These are phyloP conservation scores for Psittacula echo DNA, from an alignment of 2,797 vertebrate species.

Conservation along the genomic window DNA sequence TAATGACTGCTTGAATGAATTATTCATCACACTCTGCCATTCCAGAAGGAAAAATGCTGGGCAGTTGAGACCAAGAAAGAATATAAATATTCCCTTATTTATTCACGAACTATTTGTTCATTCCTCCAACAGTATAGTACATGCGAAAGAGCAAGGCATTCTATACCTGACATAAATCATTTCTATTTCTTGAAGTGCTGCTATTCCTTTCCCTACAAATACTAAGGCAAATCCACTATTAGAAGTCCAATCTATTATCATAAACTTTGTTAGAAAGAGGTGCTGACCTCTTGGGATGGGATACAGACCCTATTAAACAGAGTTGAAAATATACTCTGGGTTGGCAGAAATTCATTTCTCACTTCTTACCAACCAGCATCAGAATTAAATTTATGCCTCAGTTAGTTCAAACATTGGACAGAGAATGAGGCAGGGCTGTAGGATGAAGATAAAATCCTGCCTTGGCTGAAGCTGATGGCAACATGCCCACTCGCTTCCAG, in stretches of 20 bases:
- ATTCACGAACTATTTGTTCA: conserved; percentile 55
- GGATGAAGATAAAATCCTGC: conserved; percentile 36
- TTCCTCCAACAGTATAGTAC: conserved; percentile 35
- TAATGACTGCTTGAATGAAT: conserved; percentile 50
- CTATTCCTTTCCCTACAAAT: background rate
- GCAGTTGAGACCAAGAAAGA: conserved; percentile 14
- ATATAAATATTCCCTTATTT: conserved; percentile 62
- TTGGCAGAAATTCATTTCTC: conserved; percentile 47
- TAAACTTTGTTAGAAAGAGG: conserved; percentile 44
- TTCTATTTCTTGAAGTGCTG: background rate
- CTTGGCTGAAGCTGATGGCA: conserved; percentile 32
- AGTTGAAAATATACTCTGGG: background rate
- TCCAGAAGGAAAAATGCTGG: conserved; percentile 7
- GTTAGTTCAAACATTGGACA: conserved; percentile 45
- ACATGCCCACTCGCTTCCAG: background rate
- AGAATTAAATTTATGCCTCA: conserved; percentile 42
- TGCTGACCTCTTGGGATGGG: conserved; percentile 32
- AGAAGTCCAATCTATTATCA: conserved; percentile 49
- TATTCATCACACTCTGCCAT: conserved; percentile 38
- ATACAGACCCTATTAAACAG: conserved; percentile 14
- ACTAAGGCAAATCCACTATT: background rate
- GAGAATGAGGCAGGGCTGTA: conserved; percentile 34
- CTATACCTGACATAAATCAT: conserved; percentile 31
- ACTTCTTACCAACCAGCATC: conserved; percentile 14
- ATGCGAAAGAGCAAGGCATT: conserved; percentile 34